Evolutionary conservation across 2,113 vertebrate species (phyloP).

Genomic region (Bolborhynchus lineola): DNA sequence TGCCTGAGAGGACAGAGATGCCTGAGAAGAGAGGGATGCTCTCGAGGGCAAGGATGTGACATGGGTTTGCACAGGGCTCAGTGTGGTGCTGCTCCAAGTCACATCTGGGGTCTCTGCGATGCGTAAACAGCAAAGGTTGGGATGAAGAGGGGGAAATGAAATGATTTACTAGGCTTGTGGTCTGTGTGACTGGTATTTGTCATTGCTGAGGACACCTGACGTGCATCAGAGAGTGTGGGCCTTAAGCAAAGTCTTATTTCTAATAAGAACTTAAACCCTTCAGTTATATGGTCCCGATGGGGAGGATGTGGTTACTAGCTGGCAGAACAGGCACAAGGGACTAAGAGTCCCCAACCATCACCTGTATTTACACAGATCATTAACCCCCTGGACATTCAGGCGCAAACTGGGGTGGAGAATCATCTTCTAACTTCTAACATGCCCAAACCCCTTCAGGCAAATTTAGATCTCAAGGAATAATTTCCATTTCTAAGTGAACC

Average conservation of each 20-base stretch:
- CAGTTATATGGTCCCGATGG: fast-evolving
- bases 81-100: background rate
- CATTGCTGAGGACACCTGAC: fast-evolving
- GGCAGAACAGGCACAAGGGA: fast-evolving
- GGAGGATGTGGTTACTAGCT: background rate
- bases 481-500: background rate
- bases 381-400: background rate
- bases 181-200: background rate
- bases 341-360: background rate
- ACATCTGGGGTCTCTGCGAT: fast-evolving
- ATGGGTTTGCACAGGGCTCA: background rate
- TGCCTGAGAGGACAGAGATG: background rate
- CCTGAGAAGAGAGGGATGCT: background rate
- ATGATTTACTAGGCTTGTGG: background rate
- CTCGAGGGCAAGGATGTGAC: background rate
- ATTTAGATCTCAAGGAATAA: background rate
- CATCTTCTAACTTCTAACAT: background rate
- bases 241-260: background rate
- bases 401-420: background rate
- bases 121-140: background rate
- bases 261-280: background rate
- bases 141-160: background rate
- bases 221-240: background rate
- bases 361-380: no score
- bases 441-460: background rate